Conservation (phyloP, 2,797 vertebrate genomes). For the Falco naumanni region DNA sequence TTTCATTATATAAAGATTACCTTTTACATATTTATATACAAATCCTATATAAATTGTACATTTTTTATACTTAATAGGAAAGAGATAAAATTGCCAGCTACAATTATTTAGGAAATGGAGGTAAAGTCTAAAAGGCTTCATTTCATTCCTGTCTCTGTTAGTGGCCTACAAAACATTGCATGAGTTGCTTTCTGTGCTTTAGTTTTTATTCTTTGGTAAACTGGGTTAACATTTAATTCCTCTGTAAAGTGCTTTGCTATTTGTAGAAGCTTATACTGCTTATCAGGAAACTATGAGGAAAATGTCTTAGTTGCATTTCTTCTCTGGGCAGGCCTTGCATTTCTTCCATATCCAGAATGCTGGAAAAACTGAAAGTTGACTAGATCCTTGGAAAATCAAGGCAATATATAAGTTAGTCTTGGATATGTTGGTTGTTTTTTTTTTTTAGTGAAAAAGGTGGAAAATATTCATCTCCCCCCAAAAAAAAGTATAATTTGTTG, state of each 20-base stretch:
- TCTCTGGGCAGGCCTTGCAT: not conserved
- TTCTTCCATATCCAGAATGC: not conserved
- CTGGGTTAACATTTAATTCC: not conserved
- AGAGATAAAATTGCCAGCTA: not conserved
- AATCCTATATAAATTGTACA: not conserved
- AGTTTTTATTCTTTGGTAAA: not conserved
- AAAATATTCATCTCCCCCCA: not conserved
- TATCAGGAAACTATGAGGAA: not conserved
- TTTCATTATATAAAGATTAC: not conserved
- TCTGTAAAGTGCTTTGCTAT: not conserved
- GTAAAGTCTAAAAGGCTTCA: not conserved
- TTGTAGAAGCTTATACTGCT: not conserved
- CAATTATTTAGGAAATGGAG: rapidly evolving
- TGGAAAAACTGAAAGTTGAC: not conserved
- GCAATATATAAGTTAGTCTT: not conserved
- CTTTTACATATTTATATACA: not conserved
- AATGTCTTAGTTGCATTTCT: not conserved
- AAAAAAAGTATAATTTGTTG: not conserved
- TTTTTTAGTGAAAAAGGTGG: not conserved
- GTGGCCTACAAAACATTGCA: not conserved
- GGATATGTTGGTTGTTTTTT: not conserved
- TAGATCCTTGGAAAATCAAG: not conserved
- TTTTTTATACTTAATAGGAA: not conserved
- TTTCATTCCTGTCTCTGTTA: not conserved
- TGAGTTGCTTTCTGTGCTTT: not conserved